Percentiles rank a stretch among this genome's conserved stretches.
phyloP scores from a whole-genome alignment of 2,888 invertebrate genomes.

The Leistus spinibarbis region DNA sequence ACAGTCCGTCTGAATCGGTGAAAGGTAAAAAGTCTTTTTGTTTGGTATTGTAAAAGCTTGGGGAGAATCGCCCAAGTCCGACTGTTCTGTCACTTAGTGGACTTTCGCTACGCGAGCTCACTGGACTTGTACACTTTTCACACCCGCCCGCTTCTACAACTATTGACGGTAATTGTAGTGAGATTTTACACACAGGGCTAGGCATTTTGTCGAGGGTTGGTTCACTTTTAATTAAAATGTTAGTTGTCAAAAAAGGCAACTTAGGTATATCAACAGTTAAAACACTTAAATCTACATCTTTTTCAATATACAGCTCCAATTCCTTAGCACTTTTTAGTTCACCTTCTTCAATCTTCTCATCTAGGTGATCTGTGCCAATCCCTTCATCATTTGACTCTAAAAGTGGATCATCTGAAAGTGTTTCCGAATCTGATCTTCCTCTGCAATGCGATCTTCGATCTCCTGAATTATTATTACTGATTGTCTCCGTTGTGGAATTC shows the following conservation, averaged over 20 bases:
- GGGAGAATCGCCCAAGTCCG: constrained; percentile 70
- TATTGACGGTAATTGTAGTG: constrained; percentile 66
- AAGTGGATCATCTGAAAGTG: constrained; percentile 72
- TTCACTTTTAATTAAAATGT: constrained; percentile 62
- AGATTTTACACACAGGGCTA: constrained; percentile 53
- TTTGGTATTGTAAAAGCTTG: constrained; percentile 70
- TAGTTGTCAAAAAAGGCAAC: constrained; percentile 51
- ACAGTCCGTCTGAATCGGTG: constrained; percentile 80
- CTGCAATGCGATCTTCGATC: constrained; percentile 61
- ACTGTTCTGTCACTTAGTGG: constrained; percentile 74
- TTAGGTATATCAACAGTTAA: constrained; percentile 45
- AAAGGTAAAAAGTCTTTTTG: constrained; percentile 68
- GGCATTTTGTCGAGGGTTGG: constrained; percentile 57
- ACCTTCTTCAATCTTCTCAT: constrained; percentile 74
- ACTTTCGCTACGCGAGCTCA: constrained; percentile 80
- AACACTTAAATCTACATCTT: constrained; percentile 50
- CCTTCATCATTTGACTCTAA: constrained; percentile 79
- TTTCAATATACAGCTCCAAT: constrained; percentile 59
- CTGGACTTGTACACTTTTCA: constrained; percentile 67
- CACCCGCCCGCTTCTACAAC: constrained; percentile 61
- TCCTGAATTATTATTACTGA: constrained; percentile 52
- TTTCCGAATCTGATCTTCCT: constrained; percentile 75
- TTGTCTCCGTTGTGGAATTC: constrained; percentile 43
- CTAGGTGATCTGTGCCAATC: constrained; percentile 73
- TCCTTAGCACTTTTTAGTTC: constrained; percentile 71